Evolutionary conservation across 1,140 invertebrate species (phyloP).

Genomic region (Megathymus violae): DNA sequence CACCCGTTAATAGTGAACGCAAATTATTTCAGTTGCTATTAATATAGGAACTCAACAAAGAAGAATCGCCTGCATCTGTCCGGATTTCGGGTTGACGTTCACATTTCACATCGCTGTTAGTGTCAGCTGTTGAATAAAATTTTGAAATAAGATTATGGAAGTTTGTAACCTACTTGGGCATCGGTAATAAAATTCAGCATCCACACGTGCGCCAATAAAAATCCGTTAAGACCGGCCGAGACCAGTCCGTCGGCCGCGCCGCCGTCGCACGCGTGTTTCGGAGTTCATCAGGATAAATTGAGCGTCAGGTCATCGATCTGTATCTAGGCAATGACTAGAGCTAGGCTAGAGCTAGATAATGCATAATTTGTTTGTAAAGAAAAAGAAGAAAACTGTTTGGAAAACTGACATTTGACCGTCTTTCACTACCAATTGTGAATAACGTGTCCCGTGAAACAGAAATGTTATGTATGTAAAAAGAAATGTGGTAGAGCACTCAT

Average conservation of each 20-base stretch:
- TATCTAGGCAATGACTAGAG: conserved; percentile 44
- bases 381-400: no score
- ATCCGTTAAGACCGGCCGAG: background rate
- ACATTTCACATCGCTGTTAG: background rate
- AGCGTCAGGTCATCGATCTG: conserved; percentile 54
- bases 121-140: background rate
- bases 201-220: conserved; percentile 11
- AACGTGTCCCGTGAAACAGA: no score
- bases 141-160: background rate
- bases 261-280: conserved; percentile 2
- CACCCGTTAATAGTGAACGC: no score
- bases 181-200: conserved; percentile 10
- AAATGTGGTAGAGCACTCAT: no score
- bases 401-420: no score
- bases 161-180: background rate
- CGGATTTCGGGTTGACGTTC: background rate
- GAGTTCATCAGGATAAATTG: conserved; percentile 36
- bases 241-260: conserved; percentile 1
- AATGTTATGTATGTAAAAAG: no score
- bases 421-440: no score
- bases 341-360: conserved; percentile 23
- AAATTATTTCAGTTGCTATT: no score
- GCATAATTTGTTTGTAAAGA: no score
- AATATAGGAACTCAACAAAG: no score
- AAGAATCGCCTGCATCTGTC: background rate